Evolutionary conservation across 2,113 vertebrate species (phyloP), one percentile per base, ranked within the genome.

Genomic region (Laticauda colubrina): DNA sequence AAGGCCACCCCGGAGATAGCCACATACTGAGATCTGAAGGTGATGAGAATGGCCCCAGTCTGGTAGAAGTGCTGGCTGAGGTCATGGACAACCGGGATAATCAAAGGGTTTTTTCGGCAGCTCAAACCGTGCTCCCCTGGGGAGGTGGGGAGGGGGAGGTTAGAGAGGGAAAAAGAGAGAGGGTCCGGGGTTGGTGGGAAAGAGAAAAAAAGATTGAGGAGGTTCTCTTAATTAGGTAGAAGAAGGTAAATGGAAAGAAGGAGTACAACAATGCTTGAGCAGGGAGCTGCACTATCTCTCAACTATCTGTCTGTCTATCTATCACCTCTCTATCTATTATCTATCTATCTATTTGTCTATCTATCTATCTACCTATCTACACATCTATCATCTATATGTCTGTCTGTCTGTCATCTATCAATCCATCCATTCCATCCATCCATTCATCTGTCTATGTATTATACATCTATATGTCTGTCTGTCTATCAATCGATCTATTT

Each of bases 21-120:
- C 94, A 99, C 98, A 90, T 98, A 97, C 91, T 96, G 97, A 51
- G 98, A 99, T 94, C 97, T 97, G 96, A 99, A 99, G 97, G 97
- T 98, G 96, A 99, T 98, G 95, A 98, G 97, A 94, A 99, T 98
- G 56, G 98, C 98, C 96, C 98, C 98, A 96, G 99, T 99, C 97
- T 98, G 98, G 98, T 99, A 99, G 98, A 99, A 99, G 95, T 99
- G 98, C 97, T 98, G 97, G 92, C 99, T 99, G 97, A 99, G 98
- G 98, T 99, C 99, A 94, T 99, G 99, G 97, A 98, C 98, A 97
- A 99, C 99, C 1, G 99, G 99, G 97, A 99, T 98, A 97, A 99
- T 98, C 98, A 99, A 96, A 86, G 99, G 99, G 98, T 99, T 99
- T 95, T 98, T 99, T 94, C 99, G 98, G 97, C 99, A 99, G 98